Percentiles rank a stretch among this genome's conserved stretches.
These are phyloP conservation scores for Fulmarus glacialis DNA, from an alignment of 2,113 vertebrate genomes.

Conservation along the genomic window DNA sequence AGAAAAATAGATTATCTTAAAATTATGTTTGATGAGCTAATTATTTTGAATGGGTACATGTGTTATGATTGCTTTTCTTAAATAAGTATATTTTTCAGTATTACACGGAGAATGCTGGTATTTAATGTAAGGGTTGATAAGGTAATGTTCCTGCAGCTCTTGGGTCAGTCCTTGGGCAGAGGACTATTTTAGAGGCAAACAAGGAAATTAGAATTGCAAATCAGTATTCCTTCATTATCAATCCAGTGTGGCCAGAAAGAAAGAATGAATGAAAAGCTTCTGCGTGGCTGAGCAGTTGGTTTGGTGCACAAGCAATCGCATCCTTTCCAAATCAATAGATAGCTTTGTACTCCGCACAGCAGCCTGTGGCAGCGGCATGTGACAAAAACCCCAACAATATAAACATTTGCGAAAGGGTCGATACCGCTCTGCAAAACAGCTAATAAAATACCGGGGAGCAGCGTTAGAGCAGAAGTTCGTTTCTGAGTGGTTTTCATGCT, in stretches of 20 bases:
- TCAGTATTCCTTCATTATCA: neutral
- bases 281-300: neutral
- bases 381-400: neutral
- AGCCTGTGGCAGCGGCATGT: neutral
- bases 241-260: neutral
- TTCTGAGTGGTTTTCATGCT: neutral
- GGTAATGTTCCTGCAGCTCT: neutral
- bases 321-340: constrained; percentile 15
- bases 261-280: neutral
- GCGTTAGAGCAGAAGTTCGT: neutral
- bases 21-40: neutral
- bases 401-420: neutral
- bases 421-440: neutral
- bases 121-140: neutral
- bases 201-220: constrained; percentile 29
- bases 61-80: neutral
- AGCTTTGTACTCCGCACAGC: neutral
- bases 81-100: neutral
- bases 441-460: fast-evolving
- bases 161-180: neutral
- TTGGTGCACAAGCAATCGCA: constrained; percentile 1
- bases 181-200: neutral
- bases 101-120: fast-evolving
- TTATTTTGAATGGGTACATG: neutral
- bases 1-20: neutral